Conservation (phyloP, 2,113 vertebrate species). For the Shinisaurus crocodilurus region DNA sequence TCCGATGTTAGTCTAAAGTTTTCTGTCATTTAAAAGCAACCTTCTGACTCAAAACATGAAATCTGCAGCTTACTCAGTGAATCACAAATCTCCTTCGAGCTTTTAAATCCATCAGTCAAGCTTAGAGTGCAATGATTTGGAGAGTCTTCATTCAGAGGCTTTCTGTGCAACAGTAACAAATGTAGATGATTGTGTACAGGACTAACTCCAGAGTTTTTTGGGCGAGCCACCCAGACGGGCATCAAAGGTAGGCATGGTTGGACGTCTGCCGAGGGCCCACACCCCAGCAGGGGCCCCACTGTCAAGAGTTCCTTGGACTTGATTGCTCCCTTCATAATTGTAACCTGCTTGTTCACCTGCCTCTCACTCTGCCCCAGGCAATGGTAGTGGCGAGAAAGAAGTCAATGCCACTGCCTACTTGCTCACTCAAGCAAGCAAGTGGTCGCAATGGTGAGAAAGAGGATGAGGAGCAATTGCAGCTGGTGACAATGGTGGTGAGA, state of each 20-base stretch:
- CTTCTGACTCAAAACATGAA: conserved; percentile 80
- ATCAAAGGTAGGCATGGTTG: too few species aligned
- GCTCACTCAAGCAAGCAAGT: too few species aligned
- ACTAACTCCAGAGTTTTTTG: background rate
- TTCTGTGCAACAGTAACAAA: conserved; percentile 74
- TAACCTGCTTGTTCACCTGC: too few species aligned
- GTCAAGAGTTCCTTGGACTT: too few species aligned
- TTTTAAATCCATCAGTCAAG: conserved; percentile 83
- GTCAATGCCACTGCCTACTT: too few species aligned
- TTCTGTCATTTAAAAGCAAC: conserved; percentile 77
- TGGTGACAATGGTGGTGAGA: too few species aligned
- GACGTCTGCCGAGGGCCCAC: too few species aligned
- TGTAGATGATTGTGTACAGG: conserved; percentile 71
- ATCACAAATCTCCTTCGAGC: conserved; percentile 81
- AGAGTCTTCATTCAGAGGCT: conserved; percentile 76
- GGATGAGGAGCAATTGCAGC: too few species aligned
- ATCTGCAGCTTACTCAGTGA: conserved; percentile 78
- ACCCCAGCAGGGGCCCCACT: conserved; percentile 26
- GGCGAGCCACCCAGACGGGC: background rate
- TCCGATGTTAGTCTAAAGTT: conserved; percentile 73
- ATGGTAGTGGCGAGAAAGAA: too few species aligned
- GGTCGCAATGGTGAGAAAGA: too few species aligned
- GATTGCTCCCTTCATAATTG: too few species aligned
- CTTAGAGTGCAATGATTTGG: conserved; percentile 76
- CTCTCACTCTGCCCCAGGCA: too few species aligned